Percentiles rank a stretch among this genome's conserved stretches.
phyloP scores from a whole-genome alignment of 2,113 vertebrate genomes.

The Psephotus haematonotus region DNA sequence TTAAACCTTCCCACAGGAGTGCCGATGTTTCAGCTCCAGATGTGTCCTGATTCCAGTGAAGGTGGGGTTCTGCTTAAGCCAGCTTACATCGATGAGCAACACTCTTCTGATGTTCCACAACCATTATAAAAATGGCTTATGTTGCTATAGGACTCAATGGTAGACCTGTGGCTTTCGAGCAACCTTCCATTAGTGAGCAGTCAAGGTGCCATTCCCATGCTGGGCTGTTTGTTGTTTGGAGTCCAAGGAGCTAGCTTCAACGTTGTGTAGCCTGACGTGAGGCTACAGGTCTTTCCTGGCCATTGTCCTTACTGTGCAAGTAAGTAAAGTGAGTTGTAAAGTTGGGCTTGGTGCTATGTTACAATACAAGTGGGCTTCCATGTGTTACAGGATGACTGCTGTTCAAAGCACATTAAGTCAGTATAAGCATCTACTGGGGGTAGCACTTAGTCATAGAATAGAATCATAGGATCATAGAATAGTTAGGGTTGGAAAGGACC shows the following conservation, averaged over 20 bases:
- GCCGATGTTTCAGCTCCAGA: neutral
- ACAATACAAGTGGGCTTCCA: neutral
- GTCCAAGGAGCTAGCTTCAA: neutral
- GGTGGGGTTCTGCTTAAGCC: neutral
- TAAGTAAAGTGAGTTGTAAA: neutral
- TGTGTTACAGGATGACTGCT: neutral
- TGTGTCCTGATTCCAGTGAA: neutral
- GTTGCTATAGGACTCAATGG: fast-evolving
- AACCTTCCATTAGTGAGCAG: neutral
- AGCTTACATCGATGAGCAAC: neutral
- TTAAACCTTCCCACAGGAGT: neutral
- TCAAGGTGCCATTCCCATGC: neutral
- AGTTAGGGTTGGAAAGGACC: no score
- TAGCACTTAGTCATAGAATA: neutral
- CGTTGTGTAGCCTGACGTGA: fast-evolving
- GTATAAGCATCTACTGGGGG: fast-evolving
- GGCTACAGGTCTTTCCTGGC: neutral
- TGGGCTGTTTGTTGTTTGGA: fast-evolving
- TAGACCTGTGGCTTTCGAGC: neutral
- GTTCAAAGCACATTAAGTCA: neutral
- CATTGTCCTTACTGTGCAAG: neutral
- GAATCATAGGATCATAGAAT: no score
- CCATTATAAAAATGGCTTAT: neutral
- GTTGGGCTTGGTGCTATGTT: neutral
- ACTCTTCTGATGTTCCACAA: neutral